Base-by-base conservation (phyloP, 2,888 invertebrate genomes). In the Azorinus chamasolen region DNA sequence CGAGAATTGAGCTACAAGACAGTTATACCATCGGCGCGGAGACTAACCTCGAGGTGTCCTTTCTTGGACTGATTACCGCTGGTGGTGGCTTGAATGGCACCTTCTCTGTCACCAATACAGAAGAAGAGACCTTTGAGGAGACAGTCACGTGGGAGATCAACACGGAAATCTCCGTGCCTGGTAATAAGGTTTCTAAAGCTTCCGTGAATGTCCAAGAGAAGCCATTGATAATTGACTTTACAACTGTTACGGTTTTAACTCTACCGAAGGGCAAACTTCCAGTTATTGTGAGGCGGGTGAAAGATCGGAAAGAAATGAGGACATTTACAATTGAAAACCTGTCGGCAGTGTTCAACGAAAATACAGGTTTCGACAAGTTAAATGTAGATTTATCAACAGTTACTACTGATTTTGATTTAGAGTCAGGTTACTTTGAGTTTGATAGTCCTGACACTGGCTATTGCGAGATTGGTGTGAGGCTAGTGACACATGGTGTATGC, bases 1-100 rank as follows among this genome's bases (percentile, higher is more conserved):
- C 81, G 1, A 76, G 27, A 4, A 63, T 86, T 46, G 84, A 86
- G 58, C 65, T 86, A 12, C 84, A 86, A 54, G 84, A 84, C 24
- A 72, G 66, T 41, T 86, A 84, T 27, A 84, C 84, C 4, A 55
- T 83, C 10, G 84, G 84, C 10, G 82, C 73, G 1, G 61, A 70
- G 41, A 81, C 79, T 16, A 86, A 80, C 54, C 53, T 86, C 4
- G 83, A 83, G 51, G 66, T 86, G 1, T 74, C 76, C 43, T 70
- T 86, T 3, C 80, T 74, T 2, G 77, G 74, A 1, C 48, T 83
- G 1, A 74, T 82, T 3, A 82, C 74, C 45, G 24, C 83, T 14
- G 83, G 84, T 24, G 83, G 79, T 10, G 76, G 80, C 16, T 55
- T 83, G 1, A 84, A 68, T n/a, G 82, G 81, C 0, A 64, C 62